A percentile compares a stretch with the other conserved stretches of the same genome.
Conservation (phyloP, 2,113 vertebrate species). For the Actinemys pallida region DNA sequence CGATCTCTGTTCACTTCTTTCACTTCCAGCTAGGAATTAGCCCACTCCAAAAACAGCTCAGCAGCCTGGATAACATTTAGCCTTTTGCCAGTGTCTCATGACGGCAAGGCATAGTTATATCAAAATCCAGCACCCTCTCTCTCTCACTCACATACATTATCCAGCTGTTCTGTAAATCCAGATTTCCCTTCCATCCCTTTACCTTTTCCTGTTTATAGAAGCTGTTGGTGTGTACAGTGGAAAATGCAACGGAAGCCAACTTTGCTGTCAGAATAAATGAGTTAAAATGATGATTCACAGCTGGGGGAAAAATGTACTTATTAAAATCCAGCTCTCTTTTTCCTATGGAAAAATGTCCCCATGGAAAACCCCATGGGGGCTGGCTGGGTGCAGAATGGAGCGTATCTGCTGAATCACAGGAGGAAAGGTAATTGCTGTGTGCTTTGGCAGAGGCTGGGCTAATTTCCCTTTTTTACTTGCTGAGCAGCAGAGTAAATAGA, state of each 20-base stretch:
- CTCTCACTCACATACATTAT: not conserved
- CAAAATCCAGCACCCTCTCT: not conserved
- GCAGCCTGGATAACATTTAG: not conserved
- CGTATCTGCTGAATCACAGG: not conserved
- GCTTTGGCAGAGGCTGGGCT: not conserved
- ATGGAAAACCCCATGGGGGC: not conserved
- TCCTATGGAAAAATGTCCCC: not conserved
- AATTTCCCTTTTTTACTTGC: not conserved
- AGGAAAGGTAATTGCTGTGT: not conserved
- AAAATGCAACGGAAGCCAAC: not conserved
- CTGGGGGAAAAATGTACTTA: not conserved
- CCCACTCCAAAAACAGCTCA: accelerated
- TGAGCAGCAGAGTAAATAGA: conserved; percentile 11
- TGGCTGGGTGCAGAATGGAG: not conserved
- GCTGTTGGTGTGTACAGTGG: not conserved
- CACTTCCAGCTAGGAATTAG: not conserved
- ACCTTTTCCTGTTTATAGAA: not conserved
- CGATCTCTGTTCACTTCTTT: not conserved
- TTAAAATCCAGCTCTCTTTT: not conserved
- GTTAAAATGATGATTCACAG: not conserved
- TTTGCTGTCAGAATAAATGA: not conserved
- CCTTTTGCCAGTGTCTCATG: not conserved
- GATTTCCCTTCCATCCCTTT: not conserved
- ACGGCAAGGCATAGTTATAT: not conserved
- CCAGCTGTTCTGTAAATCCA: not conserved